These are phyloP conservation scores for Sciurus carolinensis DNA, from an alignment of 2,797 vertebrate genomes.

Conservation along the genomic window DNA sequence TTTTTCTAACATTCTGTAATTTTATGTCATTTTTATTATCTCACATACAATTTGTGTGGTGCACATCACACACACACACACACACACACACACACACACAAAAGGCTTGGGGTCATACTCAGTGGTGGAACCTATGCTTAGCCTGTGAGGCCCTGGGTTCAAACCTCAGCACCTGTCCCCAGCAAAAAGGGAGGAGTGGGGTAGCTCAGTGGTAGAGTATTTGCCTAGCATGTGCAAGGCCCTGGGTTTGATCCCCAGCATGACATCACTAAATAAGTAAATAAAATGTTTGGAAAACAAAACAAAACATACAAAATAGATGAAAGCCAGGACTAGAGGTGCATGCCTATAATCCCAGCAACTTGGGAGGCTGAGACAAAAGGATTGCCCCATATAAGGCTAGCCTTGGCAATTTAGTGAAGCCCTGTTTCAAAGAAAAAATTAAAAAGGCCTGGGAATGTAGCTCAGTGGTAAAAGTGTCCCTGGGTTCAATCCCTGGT, in stretches of 20 bases:
- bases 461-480: too few relatives aligned
- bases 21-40: conserved; percentile 29
- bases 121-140: neutral
- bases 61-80: neutral
- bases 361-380: neutral
- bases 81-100: neutral
- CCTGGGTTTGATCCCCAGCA: neutral
- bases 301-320: neutral
- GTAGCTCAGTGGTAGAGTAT: neutral
- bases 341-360: neutral
- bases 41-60: conserved; percentile 25
- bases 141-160: neutral
- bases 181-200: neutral
- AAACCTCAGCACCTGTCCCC: neutral
- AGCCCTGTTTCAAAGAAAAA: neutral
- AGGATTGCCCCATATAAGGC: neutral
- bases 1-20: conserved; percentile 32
- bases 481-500: neutral
- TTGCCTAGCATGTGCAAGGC: neutral
- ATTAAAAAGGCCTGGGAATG: neutral
- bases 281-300: neutral
- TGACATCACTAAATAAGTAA: neutral
- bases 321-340: neutral
- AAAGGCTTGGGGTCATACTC: neutral
- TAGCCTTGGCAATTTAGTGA: neutral